A percentile compares a stretch with the other conserved stretches of the same genome.
These are phyloP conservation scores for Atherix ibis DNA, from an alignment of 2,888 invertebrate genomes.

Conservation along the genomic window DNA sequence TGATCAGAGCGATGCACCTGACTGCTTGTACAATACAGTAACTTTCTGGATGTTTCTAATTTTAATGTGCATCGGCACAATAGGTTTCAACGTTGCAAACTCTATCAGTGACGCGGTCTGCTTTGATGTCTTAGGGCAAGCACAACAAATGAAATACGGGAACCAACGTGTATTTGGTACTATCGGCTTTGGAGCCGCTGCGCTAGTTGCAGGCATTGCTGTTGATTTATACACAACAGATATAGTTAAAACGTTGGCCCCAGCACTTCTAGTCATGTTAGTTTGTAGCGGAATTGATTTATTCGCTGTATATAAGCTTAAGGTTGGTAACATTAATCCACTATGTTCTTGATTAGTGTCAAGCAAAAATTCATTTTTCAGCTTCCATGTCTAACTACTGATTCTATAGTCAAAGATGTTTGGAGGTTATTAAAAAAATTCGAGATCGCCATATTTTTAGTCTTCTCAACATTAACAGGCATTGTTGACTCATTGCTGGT, in stretches of 20 bases:
- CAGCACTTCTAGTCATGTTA: constrained; percentile 52
- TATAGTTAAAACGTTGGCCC: constrained; percentile 46
- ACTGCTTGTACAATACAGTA: constrained; percentile 39
- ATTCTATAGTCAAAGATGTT: constrained; percentile 52
- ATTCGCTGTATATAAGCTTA: constrained; percentile 39
- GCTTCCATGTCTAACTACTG: constrained; percentile 54
- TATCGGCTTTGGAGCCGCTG: constrained; percentile 60
- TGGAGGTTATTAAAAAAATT: constrained; percentile 43
- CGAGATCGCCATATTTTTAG: constrained; percentile 49
- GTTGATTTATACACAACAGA: constrained; percentile 48
- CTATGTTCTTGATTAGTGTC: no score
- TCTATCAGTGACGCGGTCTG: constrained; percentile 82
- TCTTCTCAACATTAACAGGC: constrained; percentile 59
- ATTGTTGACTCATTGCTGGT: constrained; percentile 66
- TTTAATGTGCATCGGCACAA: constrained; percentile 55
- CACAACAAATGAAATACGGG: constrained; percentile 53
- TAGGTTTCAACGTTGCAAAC: constrained; percentile 70
- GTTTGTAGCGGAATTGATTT: constrained; percentile 49
- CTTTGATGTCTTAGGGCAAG: constrained; percentile 66
- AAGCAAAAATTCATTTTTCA: no score
- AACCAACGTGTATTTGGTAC: constrained; percentile 72
- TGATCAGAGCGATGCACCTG: constrained; percentile 8
- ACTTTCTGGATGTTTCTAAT: constrained; percentile 61
- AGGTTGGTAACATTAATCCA: constrained; percentile 4
- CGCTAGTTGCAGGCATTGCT: constrained; percentile 51